These are phyloP conservation scores for Scopus umbretta DNA, from an alignment of 2,113 vertebrate genomes.

Conservation along the genomic window DNA sequence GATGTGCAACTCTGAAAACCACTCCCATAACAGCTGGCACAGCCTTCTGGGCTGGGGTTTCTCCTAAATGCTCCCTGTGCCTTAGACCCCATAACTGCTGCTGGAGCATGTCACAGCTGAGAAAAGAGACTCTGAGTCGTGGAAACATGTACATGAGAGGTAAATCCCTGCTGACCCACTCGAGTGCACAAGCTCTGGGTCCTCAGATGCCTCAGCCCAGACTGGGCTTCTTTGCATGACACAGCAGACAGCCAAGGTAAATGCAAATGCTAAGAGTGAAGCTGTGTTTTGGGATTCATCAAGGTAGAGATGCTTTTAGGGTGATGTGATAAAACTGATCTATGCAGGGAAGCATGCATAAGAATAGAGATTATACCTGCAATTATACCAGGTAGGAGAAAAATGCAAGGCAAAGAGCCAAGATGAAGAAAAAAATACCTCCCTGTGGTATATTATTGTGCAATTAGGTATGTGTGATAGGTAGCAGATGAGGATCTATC, in stretches of 20 bases:
- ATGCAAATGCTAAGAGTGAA: neutral
- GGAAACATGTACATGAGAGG: accelerated
- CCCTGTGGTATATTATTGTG: neutral
- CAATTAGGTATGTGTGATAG: neutral
- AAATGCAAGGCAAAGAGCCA: neutral
- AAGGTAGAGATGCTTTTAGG: neutral
- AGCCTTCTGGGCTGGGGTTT: neutral
- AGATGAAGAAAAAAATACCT: neutral
- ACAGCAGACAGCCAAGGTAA: neutral
- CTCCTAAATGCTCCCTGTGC: neutral
- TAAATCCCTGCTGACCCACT: neutral
- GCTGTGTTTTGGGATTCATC: neutral
- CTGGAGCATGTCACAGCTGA: neutral
- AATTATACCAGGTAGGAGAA: neutral
- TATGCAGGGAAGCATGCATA: accelerated
- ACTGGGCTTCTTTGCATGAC: neutral
- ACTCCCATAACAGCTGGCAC: neutral
- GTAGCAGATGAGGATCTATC: neutral
- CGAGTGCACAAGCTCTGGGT: accelerated
- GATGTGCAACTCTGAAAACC: slow-evolving; percentile 43
- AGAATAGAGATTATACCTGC: neutral
- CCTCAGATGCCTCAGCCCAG: neutral
- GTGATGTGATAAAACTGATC: neutral
- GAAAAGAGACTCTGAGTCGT: neutral
- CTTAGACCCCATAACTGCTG: neutral